Evolutionary conservation across 92 coral and sea anemone species (phyloP).

Genomic region (Muricea muricata): DNA sequence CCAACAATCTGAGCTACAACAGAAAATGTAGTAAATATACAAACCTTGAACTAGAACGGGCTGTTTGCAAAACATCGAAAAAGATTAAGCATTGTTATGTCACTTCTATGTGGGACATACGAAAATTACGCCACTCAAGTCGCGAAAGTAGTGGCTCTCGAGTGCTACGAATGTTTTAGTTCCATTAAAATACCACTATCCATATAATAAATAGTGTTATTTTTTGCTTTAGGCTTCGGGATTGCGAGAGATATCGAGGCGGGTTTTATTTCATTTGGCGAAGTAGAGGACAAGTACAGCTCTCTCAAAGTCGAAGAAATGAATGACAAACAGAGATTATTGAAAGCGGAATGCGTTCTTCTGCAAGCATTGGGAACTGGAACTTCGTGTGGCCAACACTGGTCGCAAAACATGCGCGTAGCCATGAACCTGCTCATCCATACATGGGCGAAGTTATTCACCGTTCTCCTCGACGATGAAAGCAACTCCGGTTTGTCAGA

Average conservation of each 20-base stretch:
- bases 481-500: not conserved
- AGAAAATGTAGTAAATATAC: too few relatives aligned
- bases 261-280: conserved; percentile 32
- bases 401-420: conserved; percentile 71
- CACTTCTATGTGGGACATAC: too few relatives aligned
- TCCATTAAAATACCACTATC: too few relatives aligned
- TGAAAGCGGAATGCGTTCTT: conserved; percentile 72
- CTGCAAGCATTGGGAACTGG: conserved; percentile 85
- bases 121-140: too few relatives aligned
- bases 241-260: conserved; percentile 22
- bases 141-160: too few relatives aligned
- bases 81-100: too few relatives aligned
- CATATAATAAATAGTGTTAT: too few relatives aligned
- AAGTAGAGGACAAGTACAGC: not conserved
- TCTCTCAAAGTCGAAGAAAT: not conserved
- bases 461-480: conserved; percentile 43
- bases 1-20: too few relatives aligned
- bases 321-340: conserved; percentile 30
- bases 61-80: too few relatives aligned
- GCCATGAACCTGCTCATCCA: conserved; percentile 68
- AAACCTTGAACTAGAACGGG: too few relatives aligned
- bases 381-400: conserved; percentile 77
- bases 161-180: too few relatives aligned
- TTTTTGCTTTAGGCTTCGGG: conserved; percentile 13
- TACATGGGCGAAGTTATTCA: conserved; percentile 71